A percentile compares a stretch with the other conserved stretches of the same genome.
Evolutionary conservation across 2,888 invertebrate species (phyloP).

Genomic region (Tetheella fluctuosa): DNA sequence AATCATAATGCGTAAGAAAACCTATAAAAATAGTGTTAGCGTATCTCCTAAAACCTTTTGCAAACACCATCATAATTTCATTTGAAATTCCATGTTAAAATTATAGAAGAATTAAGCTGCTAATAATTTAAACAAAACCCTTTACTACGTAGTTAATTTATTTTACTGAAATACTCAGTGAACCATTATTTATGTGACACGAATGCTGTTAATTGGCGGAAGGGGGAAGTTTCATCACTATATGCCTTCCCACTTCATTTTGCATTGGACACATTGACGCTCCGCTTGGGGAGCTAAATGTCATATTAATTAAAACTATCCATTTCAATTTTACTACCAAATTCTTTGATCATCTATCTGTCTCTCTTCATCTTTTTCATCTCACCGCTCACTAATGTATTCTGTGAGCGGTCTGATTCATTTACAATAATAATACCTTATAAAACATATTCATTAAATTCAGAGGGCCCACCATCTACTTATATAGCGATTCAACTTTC

Average conservation of each 20-base stretch:
- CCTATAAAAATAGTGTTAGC: not conserved
- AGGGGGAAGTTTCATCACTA: constrained; percentile 32
- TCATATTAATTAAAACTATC: not conserved
- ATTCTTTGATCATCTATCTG: no score
- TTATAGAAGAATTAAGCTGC: not conserved
- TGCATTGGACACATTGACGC: not conserved
- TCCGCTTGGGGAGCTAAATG: not conserved
- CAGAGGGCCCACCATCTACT: no score
- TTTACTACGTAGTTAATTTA: constrained; percentile 38
- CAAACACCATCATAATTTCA: not conserved
- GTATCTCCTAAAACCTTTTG: not conserved
- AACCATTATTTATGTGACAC: constrained; percentile 48
- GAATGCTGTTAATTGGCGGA: constrained; percentile 45
- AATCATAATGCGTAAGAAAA: no score
- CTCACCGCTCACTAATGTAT: no score
- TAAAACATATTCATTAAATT: no score
- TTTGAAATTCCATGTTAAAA: not conserved
- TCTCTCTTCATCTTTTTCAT: no score
- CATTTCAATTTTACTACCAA: not conserved
- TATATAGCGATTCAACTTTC: no score
- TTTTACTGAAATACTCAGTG: constrained; percentile 35
- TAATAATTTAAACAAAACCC: constrained; percentile 17
- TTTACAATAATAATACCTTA: no score
- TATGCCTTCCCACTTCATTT: constrained; percentile 19
- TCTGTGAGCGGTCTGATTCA: no score